Conservation (phyloP, 2,113 vertebrate genomes). For the Monopterus albus region DNA sequence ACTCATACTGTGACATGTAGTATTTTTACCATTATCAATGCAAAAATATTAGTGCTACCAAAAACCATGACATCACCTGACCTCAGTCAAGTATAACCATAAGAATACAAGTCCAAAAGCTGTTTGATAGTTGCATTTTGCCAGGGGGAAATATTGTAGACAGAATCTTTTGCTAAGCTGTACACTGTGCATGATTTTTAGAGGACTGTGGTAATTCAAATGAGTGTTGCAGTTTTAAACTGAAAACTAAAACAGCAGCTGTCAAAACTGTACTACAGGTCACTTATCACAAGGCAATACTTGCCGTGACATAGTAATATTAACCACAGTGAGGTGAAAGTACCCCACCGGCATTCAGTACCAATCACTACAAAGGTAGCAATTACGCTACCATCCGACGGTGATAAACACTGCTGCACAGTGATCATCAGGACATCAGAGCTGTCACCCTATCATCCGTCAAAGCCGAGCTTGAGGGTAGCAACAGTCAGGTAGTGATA, state of each 20-base stretch:
- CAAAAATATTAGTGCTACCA: too few species aligned
- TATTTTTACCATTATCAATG: too few species aligned
- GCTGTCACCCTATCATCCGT: slow-evolving; percentile 73
- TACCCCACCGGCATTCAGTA: slow-evolving; percentile 54
- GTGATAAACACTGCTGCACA: slow-evolving; percentile 73
- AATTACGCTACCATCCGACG: slow-evolving; percentile 80
- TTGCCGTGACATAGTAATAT: slow-evolving; percentile 35
- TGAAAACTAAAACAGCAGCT: not conserved
- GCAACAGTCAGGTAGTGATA: slow-evolving; percentile 71
- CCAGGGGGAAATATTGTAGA: too few species aligned
- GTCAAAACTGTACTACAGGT: slow-evolving; percentile 15
- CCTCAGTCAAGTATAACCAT: too few species aligned
- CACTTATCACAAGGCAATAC: slow-evolving; percentile 39
- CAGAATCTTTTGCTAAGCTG: too few species aligned
- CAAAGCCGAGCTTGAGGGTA: slow-evolving; percentile 68
- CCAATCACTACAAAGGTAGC: slow-evolving; percentile 73
- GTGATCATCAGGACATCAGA: slow-evolving; percentile 77
- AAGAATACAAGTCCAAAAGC: too few species aligned
- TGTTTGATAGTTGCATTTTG: too few species aligned
- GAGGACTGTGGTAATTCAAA: too few species aligned
- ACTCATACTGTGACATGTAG: too few species aligned
- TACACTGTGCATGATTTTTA: too few species aligned
- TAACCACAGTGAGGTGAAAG: slow-evolving; percentile 54
- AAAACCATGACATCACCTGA: too few species aligned
- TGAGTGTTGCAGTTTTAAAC: not conserved